phyloP scores from a whole-genome alignment of 2,113 vertebrate genomes.

The Microcebus griseorufus region DNA sequence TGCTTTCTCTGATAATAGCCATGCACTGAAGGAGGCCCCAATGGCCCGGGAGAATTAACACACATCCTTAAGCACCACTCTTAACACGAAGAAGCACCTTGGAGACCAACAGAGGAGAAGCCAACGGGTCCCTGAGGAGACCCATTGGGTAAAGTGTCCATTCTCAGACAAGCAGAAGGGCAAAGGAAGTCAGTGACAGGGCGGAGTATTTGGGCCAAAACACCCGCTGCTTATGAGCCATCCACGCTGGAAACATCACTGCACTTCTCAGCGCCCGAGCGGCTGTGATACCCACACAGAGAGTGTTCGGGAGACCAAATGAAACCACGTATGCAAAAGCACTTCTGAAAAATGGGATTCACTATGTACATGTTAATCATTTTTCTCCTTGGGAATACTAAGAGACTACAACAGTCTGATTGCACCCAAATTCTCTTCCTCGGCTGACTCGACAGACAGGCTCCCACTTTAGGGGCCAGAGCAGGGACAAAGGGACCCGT shows the following conservation, averaged over 20 bases:
- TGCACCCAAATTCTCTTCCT: neutral
- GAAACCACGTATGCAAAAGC: neutral
- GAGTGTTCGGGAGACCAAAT: neutral
- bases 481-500: neutral
- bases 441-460: neutral
- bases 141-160: neutral
- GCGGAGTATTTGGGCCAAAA: neutral
- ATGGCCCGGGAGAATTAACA: constrained; percentile 69
- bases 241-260: neutral
- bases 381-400: neutral
- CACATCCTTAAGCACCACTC: constrained; percentile 54
- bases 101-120: constrained; percentile 23
- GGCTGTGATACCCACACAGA: neutral
- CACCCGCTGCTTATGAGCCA: neutral
- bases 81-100: constrained; percentile 43
- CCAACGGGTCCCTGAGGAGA: constrained; percentile 34
- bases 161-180: constrained; percentile 23
- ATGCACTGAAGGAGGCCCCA: constrained; percentile 61
- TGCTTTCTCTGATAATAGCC: constrained; percentile 48
- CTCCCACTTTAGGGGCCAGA: neutral
- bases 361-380: neutral
- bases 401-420: neutral
- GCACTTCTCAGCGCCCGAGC: no score
- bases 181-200: neutral
- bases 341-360: neutral